phyloP scores from a whole-genome alignment of 1,140 invertebrate genomes.

The Brachionus rotundiformis region DNA sequence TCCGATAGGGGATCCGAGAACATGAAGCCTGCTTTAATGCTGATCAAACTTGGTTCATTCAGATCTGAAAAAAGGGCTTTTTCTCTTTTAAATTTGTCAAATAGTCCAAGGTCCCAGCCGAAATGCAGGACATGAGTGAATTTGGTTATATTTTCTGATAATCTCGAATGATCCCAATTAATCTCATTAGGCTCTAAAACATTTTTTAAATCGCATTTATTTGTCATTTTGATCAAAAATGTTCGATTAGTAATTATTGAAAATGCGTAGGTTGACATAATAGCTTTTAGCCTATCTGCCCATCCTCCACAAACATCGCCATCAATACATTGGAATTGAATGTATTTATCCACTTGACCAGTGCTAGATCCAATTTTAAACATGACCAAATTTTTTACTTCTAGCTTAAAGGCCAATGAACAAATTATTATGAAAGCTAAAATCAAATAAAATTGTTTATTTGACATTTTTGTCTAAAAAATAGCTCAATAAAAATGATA shows the following conservation, averaged over 20 bases:
- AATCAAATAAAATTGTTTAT: no score
- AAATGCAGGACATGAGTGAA: background rate
- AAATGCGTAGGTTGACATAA: constrained; percentile 27
- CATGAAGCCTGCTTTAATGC: background rate
- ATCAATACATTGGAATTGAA: background rate
- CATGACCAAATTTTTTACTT: no score
- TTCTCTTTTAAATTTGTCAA: background rate
- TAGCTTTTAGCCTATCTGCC: constrained; percentile 26
- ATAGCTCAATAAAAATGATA: no score
- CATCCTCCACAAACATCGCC: constrained; percentile 9
- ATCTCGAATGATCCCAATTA: background rate
- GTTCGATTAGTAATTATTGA: constrained; percentile 18
- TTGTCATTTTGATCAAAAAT: constrained; percentile 37
- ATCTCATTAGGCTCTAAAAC: background rate
- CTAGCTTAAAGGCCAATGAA: no score
- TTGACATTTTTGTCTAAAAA: no score
- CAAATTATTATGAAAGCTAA: no score
- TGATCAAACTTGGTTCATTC: background rate
- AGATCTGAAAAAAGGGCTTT: background rate
- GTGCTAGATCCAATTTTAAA: no score
- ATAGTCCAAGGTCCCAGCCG: background rate
- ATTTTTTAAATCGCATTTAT: constrained; percentile 18
- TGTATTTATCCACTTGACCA: no score
- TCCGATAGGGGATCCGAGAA: background rate
- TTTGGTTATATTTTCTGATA: background rate